Base-by-base conservation (phyloP, 1,140 invertebrate species). In the Lepidurus packardi region DNA sequence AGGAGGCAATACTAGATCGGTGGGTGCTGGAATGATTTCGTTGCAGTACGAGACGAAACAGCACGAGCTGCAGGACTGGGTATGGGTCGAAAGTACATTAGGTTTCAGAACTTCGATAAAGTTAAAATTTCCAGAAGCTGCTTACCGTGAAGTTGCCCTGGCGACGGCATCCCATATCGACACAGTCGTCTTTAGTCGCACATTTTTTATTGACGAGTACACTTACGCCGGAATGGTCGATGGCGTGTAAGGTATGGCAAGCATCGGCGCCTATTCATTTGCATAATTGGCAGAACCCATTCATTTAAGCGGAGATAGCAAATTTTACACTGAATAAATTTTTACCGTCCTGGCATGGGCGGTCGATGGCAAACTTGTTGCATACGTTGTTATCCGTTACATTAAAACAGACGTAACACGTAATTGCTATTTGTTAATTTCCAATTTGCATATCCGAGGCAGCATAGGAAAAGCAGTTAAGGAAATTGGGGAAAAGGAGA, bases 391-490 rank as follows among this genome's bases (percentile, higher is more conserved):
- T 90, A 84, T 90, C 89, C 80, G 89, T 90, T 79, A 90, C 89
- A 85, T 90, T 90, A 82, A 90, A 88, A 83, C 89, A 90, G 81
- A 89, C 90, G 83, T 90, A 90, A 84, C 89, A 90, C 73, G 89
- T 90, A 81, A 90, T 84, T 84, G 87, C 86, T 80, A 41, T 13
- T 13, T 7, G 11, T 34, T 41, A 43, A 77, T 13, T 77, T 9
- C 45, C 13, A 53, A 25, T 65, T 65, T 16, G 53, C 16, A 65
- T 16, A 21, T 65, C 53, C 53, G 53, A 7, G 13, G 45, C 8
- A 21, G 53, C 16, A 7, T 9, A 65, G 53, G 53, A 65, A 7
- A 47, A 6, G 45, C 45, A 47, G 16, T 11, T 11, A 47, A 47
- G 16, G 45, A 1, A 16, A 47, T 47, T 1, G 16, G 45, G 5